These are phyloP conservation scores for Polyommatus iphigenia DNA, from an alignment of 2,888 invertebrate species.

Conservation along the genomic window DNA sequence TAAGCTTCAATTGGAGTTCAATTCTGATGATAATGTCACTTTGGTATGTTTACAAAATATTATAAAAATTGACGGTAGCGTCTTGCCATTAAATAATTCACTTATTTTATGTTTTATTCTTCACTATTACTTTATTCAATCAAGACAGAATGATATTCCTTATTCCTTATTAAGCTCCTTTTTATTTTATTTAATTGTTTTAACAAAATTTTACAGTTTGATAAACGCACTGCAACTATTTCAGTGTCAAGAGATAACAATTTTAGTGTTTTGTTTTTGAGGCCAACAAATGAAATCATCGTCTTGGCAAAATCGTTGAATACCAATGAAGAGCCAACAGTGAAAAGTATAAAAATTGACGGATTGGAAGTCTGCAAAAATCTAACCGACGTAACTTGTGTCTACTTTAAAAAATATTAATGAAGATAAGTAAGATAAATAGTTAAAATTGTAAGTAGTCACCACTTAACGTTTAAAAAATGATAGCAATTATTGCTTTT, in stretches of 20 bases:
- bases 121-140: not conserved
- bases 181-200: not conserved
- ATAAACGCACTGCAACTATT: conserved; percentile 22
- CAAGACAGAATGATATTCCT: no score
- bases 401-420: not conserved
- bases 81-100: no score
- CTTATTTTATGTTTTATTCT: not conserved
- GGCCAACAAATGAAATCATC: conserved; percentile 21
- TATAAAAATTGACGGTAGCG: no score
- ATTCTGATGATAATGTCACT: conserved; percentile 15
- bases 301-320: conserved; percentile 8
- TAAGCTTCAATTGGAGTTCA: not conserved
- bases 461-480: no score
- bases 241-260: conserved; percentile 24
- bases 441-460: not conserved
- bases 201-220: not conserved
- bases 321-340: conserved; percentile 11
- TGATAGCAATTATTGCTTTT: no score
- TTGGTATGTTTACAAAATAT: conserved; percentile 18
- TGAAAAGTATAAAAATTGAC: conserved; percentile 24
- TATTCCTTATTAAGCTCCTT: no score
- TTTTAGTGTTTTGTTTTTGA: conserved; percentile 17
- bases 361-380: conserved; percentile 28
- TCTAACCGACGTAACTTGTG: conserved; percentile 20
- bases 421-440: no score